Conservation (phyloP, 2,113 vertebrate species). For the Aplodontia rufa region DNA sequence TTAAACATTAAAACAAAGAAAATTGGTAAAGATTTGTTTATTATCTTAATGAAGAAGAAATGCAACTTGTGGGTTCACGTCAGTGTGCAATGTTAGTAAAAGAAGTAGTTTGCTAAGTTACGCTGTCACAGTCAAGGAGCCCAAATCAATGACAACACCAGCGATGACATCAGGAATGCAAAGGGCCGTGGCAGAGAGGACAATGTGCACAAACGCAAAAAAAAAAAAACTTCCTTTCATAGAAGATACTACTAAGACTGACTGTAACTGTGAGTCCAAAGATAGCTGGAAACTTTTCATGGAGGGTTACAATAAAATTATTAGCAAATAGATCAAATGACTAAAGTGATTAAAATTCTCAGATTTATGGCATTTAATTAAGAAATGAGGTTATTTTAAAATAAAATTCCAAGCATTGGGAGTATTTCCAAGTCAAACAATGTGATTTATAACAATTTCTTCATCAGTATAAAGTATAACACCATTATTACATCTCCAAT, state of each 20-base stretch:
- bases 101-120: not conserved
- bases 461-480: constrained; percentile 56
- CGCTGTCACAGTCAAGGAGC: not conserved
- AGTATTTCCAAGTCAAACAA: constrained; percentile 39
- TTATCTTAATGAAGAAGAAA: not conserved
- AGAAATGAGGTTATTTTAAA: constrained; percentile 50
- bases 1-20: not conserved
- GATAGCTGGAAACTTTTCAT: not conserved
- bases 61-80: not conserved
- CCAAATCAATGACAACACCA: not conserved
- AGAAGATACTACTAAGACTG: not conserved
- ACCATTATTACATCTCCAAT: not conserved
- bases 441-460: constrained; percentile 54
- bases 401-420: constrained; percentile 40
- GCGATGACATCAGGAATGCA: not conserved
- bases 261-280: not conserved
- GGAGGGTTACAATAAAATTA: not conserved
- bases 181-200: not conserved
- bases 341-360: constrained; percentile 38
- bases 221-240: not conserved
- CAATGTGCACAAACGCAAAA: not conserved
- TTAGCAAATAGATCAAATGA: not conserved
- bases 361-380: constrained; percentile 61
- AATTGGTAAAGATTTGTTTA: not conserved
- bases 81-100: not conserved